phyloP scores from a whole-genome alignment of 1,140 invertebrate genomes.

The Holcopasites calliopsidis region DNA sequence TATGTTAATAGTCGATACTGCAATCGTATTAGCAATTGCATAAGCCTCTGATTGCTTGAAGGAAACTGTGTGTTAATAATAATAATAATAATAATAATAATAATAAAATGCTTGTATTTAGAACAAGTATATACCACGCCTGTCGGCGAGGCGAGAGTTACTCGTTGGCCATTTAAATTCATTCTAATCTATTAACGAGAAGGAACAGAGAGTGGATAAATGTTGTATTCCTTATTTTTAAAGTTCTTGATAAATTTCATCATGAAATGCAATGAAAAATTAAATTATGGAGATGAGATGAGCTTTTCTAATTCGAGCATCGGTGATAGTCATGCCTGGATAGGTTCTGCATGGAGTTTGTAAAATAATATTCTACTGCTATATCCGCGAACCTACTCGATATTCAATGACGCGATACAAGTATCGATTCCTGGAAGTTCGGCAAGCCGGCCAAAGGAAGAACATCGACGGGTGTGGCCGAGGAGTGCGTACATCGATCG shows the following conservation, averaged over 20 bases:
- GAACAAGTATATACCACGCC: slow-evolving; percentile 40
- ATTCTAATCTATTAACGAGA: slow-evolving; percentile 33
- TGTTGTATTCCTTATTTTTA: background rate
- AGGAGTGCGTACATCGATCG: slow-evolving; percentile 65
- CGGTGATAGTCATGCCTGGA: background rate
- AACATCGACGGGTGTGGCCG: slow-evolving; percentile 65
- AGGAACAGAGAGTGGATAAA: background rate
- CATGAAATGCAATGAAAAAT: background rate
- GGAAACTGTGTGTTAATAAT: slow-evolving; percentile 31
- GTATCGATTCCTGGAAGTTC: slow-evolving; percentile 64
- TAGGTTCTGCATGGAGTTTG: background rate
- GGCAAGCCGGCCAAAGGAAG: slow-evolving; percentile 54
- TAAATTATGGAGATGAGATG: background rate
- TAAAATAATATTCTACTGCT: background rate
- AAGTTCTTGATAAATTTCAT: background rate
- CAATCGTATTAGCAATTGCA: slow-evolving; percentile 25
- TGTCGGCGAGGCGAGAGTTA: background rate
- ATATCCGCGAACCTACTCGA: slow-evolving; percentile 17
- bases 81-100: too few species aligned
- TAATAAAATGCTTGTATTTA: slow-evolving; percentile 31
- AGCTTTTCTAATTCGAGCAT: background rate
- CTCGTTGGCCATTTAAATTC: slow-evolving; percentile 12
- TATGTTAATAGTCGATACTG: slow-evolving; percentile 31
- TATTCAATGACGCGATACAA: slow-evolving; percentile 39
- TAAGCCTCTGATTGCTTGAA: slow-evolving; percentile 27